Evolutionary conservation across 2,113 vertebrate genomes (phyloP), one percentile per base, ranked within the genome.

Genomic region (Abramis brama): DNA sequence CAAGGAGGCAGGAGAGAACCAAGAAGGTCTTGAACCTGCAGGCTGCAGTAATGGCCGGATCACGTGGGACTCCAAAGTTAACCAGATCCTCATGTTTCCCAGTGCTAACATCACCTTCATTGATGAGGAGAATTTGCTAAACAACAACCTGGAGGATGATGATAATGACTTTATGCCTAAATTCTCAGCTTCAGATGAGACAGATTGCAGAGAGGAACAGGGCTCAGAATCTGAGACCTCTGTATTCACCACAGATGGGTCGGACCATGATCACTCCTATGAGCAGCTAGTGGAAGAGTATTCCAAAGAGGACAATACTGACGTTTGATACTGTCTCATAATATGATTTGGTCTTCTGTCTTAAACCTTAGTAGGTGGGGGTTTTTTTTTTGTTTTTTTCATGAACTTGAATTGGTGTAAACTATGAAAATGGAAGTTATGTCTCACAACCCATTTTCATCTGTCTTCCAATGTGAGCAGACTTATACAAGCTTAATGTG

Each of bases 241-340:
- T 0, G 95, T 97, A 23, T 98, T 98, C 92, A 97, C 96, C 19
- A 96, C 93, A 88, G 97, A 97, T 0, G 90, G 95, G 71, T 95
- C 96, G 0, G 96, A 98, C 83, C 92, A 95, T 80, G 93, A 94
- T 4, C 94, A 96, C 92, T 98, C 97, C 70, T 99, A 99, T 0
- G 97, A 98, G 85, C 96, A 96, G 85, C 95, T 99, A 4, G 95
- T 97, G 73, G 97, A 99, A 52, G 97, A 98, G 52, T 98, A 97
- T 82, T 95, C 95, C 7, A 96, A 96, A 87, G 95, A 97, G 39
- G 95, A 93, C 83, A 94, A 95, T 79, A 96, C 93, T n/a, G 94
- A 95, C 10, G 81, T 91, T 55, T 95, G 91, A 94, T 21, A 0
- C 36, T 4, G 78, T 19, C 0, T 47, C 4, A 57, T 8, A 8